Conservation (phyloP, 2,797 vertebrate genomes). For the Acipenser oxyrinchus region DNA sequence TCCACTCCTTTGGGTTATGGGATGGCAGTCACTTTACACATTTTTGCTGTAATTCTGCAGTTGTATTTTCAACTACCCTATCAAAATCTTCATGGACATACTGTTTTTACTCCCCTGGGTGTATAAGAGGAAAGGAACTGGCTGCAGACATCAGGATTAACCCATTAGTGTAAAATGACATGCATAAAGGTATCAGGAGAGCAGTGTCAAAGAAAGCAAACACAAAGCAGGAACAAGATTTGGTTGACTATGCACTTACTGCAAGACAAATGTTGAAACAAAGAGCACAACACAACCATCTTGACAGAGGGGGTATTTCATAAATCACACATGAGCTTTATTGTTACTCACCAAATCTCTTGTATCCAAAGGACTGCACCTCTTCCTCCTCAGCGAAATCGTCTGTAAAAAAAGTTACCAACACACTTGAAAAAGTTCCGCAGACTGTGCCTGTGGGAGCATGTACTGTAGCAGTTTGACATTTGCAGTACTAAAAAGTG, state of each 20-base stretch:
- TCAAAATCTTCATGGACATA: not conserved
- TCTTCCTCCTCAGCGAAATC: conserved; percentile 96
- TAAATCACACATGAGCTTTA: no score
- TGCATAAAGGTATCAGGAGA: not conserved
- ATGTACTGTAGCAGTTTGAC: no score
- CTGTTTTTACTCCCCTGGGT: not conserved
- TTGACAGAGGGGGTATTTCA: not conserved
- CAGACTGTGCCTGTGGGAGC: not conserved
- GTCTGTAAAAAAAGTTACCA: conserved; percentile 67
- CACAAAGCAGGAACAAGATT: not conserved
- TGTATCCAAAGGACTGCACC: conserved; percentile 97
- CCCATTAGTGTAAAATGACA: not conserved
- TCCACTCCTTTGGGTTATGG: no score
- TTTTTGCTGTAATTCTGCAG: no score
- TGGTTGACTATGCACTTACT: no score
- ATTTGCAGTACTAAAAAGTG: not conserved
- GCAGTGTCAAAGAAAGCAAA: not conserved
- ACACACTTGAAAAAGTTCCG: conserved; percentile 17
- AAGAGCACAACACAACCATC: no score
- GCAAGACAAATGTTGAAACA: no score
- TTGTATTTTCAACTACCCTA: no score
- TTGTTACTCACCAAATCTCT: conserved; percentile 89
- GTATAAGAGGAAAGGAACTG: not conserved
- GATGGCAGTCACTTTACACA: no score
- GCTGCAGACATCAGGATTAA: not conserved